Percentiles rank a stretch among this genome's conserved stretches.
phyloP scores from a whole-genome alignment of 2,113 vertebrate species.

The Pyxicephalus adspersus region DNA sequence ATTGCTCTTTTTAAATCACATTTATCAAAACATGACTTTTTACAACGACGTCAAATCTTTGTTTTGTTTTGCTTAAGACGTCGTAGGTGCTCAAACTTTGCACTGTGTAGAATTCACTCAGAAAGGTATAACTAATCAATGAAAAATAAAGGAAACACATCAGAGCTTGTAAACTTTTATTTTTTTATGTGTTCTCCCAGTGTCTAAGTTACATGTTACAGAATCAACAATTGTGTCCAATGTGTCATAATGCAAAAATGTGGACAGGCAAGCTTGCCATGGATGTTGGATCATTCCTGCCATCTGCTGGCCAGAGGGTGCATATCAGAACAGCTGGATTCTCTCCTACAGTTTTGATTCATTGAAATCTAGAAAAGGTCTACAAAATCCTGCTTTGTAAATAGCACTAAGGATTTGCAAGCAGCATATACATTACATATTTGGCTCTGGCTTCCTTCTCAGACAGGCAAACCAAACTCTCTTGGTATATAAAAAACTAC shows the following conservation, averaged over 20 bases:
- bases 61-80: slow-evolving; percentile 21
- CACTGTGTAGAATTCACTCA: neutral
- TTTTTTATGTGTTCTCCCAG: slow-evolving; percentile 17
- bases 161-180: neutral
- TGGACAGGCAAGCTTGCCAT: neutral
- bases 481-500: slow-evolving; percentile 71
- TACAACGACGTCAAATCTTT: slow-evolving; percentile 17
- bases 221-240: neutral
- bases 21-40: slow-evolving; percentile 13
- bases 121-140: slow-evolving; percentile 23
- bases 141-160: slow-evolving; percentile 8
- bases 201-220: slow-evolving; percentile 25
- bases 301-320: slow-evolving; percentile 68
- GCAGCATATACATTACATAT: slow-evolving; percentile 70
- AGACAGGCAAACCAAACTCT: slow-evolving; percentile 74
- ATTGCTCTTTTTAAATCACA: neutral
- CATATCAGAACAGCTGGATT: slow-evolving; percentile 59
- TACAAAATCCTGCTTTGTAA: slow-evolving; percentile 65
- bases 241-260: slow-evolving; percentile 13
- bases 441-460: slow-evolving; percentile 67
- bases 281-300: slow-evolving; percentile 57
- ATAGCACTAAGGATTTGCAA: slow-evolving; percentile 67
- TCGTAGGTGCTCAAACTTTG: neutral
- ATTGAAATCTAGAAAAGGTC: slow-evolving; percentile 59
- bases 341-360: slow-evolving; percentile 58